Base-by-base conservation (phyloP, 2,888 invertebrate species). In the Orchesella flavescens region DNA sequence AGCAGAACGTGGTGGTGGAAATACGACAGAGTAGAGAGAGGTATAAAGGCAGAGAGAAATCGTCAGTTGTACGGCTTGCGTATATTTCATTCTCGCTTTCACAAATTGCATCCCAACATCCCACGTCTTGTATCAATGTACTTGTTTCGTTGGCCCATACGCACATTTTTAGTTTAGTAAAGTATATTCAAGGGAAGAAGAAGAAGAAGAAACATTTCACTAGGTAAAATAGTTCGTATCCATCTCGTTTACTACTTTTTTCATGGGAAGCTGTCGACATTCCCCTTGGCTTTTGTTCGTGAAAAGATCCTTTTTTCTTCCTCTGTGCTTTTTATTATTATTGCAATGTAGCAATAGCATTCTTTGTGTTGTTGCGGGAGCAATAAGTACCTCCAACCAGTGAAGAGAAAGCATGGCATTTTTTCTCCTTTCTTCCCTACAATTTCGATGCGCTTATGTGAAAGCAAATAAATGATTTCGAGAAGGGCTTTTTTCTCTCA, bases 21-120 rank as follows among this genome's bases (percentile, higher is more conserved):
- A 12, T 44, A 44, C 44, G 44, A 44, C 44, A 9, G 44, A 44
- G 44, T 12, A 57, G 17, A 53, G 53, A 9, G 10, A 53, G 53
- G 43, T 44, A 17, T 65, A 19, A 65, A n/a, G 65, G 57, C 17
- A 65, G 24, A 74, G 63, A 74, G 24, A 46, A 74, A 63, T 74
- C 63, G 63, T 74, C 74, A 63, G 61, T 19, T 71, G 63, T 78
- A 78, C 63, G 43, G 69, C 57, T 68, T 68, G 68, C 65, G 71
- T 65, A 71, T 76, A 71, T 82, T 78, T 83, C 78, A 83, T 83
- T 69, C 83, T 68, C 69, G 69, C 74, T 83, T 83, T 78, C 83
- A 78, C 83, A 83, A 83, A 83, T 83, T 83, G 83, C 83, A 78
- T 77, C 59, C 76, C 46, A 49, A 53, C 81, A 68, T 69, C 61